Base-by-base conservation (phyloP, 2,113 vertebrate species). In the Antennarius striatus region DNA sequence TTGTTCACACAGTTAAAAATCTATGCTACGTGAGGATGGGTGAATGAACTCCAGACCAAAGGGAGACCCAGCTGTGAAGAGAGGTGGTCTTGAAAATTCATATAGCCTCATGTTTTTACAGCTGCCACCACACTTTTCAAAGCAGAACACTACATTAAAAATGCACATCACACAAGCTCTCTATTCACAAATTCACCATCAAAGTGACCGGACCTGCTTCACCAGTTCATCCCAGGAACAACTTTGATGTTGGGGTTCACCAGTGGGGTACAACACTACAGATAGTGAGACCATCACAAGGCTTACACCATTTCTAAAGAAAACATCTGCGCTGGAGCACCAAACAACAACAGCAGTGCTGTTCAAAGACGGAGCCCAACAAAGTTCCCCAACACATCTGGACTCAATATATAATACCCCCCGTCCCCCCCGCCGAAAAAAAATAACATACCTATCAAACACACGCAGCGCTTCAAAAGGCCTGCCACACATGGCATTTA, bases 41-140 rank as follows among this genome's bases (percentile, higher is more conserved):
- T 51, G 47, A 56, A 28, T 51, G 69, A 68, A 29, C 42, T 68
- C 72, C 83, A 84, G 74, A 70, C 59, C 67, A 55, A 74, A 65
- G 51, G 68, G 68, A 63, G 63, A 53, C 70, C 68, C 67, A 75
- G 78, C 81, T 84, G 77, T 79, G 72, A 11, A 11, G 45, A 6
- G 50, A 56, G 28, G 52, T 55, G 57, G 51, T 36, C 17, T 16
- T 63, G 16, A 39, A 73, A 70, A 79, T 55, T 59, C 74, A 83
- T 79, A 58, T 57, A 76, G 80, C 56, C 70, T 85, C 69, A 57
- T 88, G 83, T 84, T 91, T 88, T 80, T 85, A 88, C 82, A 84
- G 84, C 84, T 85, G 82, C 78, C 60, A 65, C 46, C 42, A 22
- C 29, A 43, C 58, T 71, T 78, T 75, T 84, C 62, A 72, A 68